Base-by-base conservation (phyloP, 1,140 invertebrate genomes). In the Eumaeus atala region DNA sequence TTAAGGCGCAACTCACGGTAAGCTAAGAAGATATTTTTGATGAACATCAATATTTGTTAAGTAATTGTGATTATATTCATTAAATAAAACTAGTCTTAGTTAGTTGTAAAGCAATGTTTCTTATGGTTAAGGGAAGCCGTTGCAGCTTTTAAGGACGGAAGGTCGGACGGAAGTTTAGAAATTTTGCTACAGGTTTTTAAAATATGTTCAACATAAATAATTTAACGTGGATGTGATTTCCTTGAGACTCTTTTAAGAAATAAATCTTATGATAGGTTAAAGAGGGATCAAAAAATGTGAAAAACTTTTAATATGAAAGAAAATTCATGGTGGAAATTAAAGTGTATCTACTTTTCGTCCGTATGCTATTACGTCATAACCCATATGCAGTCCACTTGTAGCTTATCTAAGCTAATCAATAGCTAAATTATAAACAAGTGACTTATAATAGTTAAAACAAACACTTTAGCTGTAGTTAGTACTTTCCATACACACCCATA, bases 251-350 rank as follows among this genome's bases (percentile, higher is more conserved):
- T 53, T 54, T 53, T 52, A 61, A 57, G 58, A 56, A 56, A 57
- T 50, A 56, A 72, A 64, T 58, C 56, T 74, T 74, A 78, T 72
- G 72, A 70, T 74, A 76, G 61, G 66, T 63, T 74, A 80, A 72
- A 67, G 67, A 68, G 82, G 79, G 77, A 85, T 74, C 79, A 84
- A 66, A 68, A n/a, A 62, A 60, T 52, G 61, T 71, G 69, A 51
- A 62, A 59, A 61, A 63, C 57, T 72, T 65, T 64, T 70, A 60
- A 64, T 54, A 42, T 61, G 61, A 35, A 59, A 42, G 38, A 38
- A 37, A 55, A 51, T 36, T 54, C 34, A 48, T 9, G 21, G 11
- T 42, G 17, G 16, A 48, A 38, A 44, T 57, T 44, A 48, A 42
- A 28, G 37, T 52, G 51, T 49, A n/a, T 18, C 34, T 37, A 33